These are phyloP conservation scores for Champsocephalus esox DNA, from an alignment of 2,797 vertebrate genomes.

Conservation along the genomic window DNA sequence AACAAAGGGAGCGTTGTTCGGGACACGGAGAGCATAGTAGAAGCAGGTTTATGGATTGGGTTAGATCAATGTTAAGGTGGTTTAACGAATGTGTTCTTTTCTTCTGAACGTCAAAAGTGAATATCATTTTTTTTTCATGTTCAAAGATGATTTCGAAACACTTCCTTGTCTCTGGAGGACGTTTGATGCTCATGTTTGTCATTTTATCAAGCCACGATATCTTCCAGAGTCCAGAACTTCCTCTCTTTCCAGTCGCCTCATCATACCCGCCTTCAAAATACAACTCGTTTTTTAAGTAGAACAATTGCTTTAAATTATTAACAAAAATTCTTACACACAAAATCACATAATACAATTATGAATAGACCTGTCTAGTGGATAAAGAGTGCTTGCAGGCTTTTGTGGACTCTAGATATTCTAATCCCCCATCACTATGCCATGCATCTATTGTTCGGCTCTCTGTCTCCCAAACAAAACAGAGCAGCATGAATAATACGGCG, in stretches of 20 bases:
- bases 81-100: slow-evolving; percentile 54
- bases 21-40: slow-evolving; percentile 43
- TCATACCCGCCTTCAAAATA: slow-evolving; percentile 32
- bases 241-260: slow-evolving; percentile 46
- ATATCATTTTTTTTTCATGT: slow-evolving; percentile 48
- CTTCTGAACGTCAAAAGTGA: slow-evolving; percentile 32
- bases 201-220: slow-evolving; percentile 48
- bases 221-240: slow-evolving; percentile 30
- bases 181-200: slow-evolving; percentile 13
- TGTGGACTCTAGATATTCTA: slow-evolving; percentile 57
- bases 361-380: slow-evolving; percentile 58
- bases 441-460: slow-evolving; percentile 66
- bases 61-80: slow-evolving; percentile 67
- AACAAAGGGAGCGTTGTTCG: slow-evolving; percentile 83
- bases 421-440: slow-evolving; percentile 59
- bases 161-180: slow-evolving; percentile 34
- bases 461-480: slow-evolving; percentile 68
- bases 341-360: slow-evolving; percentile 70
- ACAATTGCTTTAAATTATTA: slow-evolving; percentile 63
- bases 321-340: slow-evolving; percentile 70
- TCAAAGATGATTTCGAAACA: slow-evolving; percentile 54
- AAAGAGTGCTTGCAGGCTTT: slow-evolving; percentile 51
- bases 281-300: slow-evolving; percentile 53
- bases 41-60: slow-evolving; percentile 69
- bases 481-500: slow-evolving; percentile 70